Base-by-base conservation (phyloP, 2,888 invertebrate genomes). In the Patella ulyssiponensis region DNA sequence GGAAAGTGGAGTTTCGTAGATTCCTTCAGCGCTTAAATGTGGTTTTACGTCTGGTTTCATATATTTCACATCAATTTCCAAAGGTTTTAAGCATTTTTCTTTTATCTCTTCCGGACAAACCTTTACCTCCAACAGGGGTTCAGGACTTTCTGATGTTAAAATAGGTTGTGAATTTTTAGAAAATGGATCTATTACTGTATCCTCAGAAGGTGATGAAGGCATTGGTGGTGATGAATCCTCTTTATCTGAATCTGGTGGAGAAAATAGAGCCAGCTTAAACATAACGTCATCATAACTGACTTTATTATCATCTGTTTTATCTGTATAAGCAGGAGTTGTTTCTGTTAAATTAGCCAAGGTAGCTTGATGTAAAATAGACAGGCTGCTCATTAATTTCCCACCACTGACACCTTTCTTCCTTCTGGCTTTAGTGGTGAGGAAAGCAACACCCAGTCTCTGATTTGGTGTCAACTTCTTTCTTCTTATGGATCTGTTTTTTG, bases 281-380 rank as follows among this genome's bases (percentile, higher is more conserved):
- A 88, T 83, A 4, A 86, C 86, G 79, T 89, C 88, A 54, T 85
- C 84, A 81, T 84, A 89, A 9, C 74, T 54, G 15, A 76, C 76
- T 51, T 82, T 81, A 77, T 82, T 82, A 73, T 86, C 86, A 76
- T 83, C 80, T 14, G 79, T 74, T 23, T 79, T 79, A 73, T 83
- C 84, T 51, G 79, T 76, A 75, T 83, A 84, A 9, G 85, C 72
- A 23, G 81, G 79, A 75, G 77, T 83, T n/a, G 70, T 70, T 27
- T 82, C 85, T 20, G 85, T 86, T 17, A 89, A 82, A 71, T 86
- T 88, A 54, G 87, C 89, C 69, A 90, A 73, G 7, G 90, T 90
- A 1, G 89, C 89, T 84, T 89, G 86, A 84, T 90, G 89, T 3
- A 90, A 82, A 23, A 86, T 77, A 27, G 88, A 87, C 64, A 90